phyloP scores from a whole-genome alignment of 2,113 vertebrate genomes.

The Cynoglossus semilaevis region DNA sequence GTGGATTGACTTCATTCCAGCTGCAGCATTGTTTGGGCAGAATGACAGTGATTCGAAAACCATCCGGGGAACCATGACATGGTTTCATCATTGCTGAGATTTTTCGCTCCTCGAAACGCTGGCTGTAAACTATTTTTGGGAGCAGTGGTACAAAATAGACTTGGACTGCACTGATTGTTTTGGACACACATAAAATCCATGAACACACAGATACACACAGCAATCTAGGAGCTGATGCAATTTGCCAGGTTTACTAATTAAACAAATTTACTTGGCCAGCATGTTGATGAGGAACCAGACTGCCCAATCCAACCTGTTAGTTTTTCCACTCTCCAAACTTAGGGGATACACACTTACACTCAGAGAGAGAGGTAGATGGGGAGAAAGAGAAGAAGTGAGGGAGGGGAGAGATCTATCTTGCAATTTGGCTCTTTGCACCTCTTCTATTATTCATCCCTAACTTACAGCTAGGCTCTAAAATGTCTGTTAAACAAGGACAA shows the following conservation, averaged over 20 bases:
- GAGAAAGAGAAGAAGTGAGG: too few relatives aligned
- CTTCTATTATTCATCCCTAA: conserved; percentile 37
- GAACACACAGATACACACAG: conserved; percentile 23
- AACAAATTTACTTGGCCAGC: conserved; percentile 70
- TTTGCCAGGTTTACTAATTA: conserved; percentile 73
- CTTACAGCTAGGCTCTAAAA: conserved; percentile 31
- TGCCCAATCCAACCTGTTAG: conserved; percentile 54
- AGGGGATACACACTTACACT: conserved; percentile 13
- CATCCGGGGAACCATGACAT: conserved; percentile 51
- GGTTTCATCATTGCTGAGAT: conserved; percentile 59
- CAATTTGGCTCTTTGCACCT: conserved; percentile 27
- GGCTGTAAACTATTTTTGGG: conserved; percentile 56
- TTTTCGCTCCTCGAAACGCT: conserved; percentile 40
- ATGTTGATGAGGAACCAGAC: conserved; percentile 53
- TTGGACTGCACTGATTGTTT: conserved; percentile 46
- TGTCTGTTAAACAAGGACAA: conserved; percentile 34
- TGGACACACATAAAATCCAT: conserved; percentile 42
- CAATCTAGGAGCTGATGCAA: conserved; percentile 53
- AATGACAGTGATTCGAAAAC: conserved; percentile 57
- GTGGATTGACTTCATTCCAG: conserved; percentile 50
- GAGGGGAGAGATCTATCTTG: neutral
- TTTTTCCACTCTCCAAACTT: conserved; percentile 44
- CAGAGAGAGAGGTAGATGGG: too few relatives aligned
- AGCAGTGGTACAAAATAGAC: conserved; percentile 47
- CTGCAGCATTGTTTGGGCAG: conserved; percentile 57